Conservation (phyloP, 2,113 vertebrate species). For the Gopherus flavomarginatus region DNA sequence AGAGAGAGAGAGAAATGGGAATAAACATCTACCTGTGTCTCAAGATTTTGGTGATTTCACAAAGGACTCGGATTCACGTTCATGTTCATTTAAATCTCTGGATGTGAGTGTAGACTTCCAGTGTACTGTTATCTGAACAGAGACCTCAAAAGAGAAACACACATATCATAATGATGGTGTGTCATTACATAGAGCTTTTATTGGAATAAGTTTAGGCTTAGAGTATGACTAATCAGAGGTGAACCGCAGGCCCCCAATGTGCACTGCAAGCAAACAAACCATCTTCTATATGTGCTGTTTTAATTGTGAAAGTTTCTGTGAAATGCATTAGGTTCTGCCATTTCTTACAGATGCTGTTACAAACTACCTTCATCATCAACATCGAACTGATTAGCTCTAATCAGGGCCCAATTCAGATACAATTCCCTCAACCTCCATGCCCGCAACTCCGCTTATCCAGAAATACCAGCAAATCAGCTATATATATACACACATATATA, state of each 20-base stretch:
- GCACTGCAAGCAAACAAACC: not conserved
- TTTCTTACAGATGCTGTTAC: slow-evolving; percentile 4
- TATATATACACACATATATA: not conserved
- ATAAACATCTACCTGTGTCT: not conserved
- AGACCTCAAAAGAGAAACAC: not conserved
- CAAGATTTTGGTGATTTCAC: not conserved
- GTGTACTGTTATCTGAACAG: not conserved
- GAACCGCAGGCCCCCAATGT: not conserved
- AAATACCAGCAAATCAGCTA: slow-evolving; percentile 6
- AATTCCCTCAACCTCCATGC: not conserved
- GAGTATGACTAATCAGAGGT: not conserved
- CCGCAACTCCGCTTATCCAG: not conserved
- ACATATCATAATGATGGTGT: not conserved
- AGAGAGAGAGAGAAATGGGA: not conserved
- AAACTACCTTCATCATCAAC: slow-evolving; percentile 48
- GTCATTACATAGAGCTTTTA: not conserved
- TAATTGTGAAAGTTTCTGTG: not conserved
- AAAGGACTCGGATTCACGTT: not conserved
- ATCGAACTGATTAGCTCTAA: slow-evolving; percentile 52
- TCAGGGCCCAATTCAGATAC: slow-evolving; percentile 40
- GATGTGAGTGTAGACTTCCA: not conserved
- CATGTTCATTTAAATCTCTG: not conserved
- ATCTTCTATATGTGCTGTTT: not conserved
- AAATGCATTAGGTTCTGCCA: not conserved
- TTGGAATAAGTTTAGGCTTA: not conserved